phyloP scores from a whole-genome alignment of 2,797 vertebrate genomes.

The Oreortyx pictus region DNA sequence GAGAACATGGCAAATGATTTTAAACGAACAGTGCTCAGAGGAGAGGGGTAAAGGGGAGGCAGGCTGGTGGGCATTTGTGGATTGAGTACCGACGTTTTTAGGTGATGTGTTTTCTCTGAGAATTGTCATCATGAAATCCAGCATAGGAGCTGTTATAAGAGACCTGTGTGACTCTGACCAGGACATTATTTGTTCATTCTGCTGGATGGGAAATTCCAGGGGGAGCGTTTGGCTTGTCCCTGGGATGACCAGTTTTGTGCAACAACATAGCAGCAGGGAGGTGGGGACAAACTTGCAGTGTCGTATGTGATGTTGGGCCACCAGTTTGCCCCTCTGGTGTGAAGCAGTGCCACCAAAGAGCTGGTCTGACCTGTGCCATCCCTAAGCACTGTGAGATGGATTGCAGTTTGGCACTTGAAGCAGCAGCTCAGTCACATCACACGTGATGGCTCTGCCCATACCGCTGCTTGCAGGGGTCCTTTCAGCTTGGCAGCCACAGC shows the following conservation, averaged over 20 bases:
- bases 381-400: neutral
- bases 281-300: neutral
- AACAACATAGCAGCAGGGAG: neutral
- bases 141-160: accelerated
- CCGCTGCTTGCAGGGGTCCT: accelerated
- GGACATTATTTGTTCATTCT: neutral
- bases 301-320: accelerated
- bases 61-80: neutral
- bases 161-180: neutral
- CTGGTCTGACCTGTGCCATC: accelerated
- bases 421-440: accelerated
- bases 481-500: neutral
- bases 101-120: neutral
- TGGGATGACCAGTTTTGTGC: neutral
- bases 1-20: neutral
- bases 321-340: neutral
- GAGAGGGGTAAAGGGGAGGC: neutral
- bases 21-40: neutral
- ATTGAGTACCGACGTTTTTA: neutral
- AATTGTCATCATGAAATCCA: neutral
- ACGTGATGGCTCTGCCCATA: accelerated
- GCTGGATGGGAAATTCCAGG: neutral
- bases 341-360: neutral
- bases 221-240: neutral
- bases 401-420: neutral